Percentiles rank a stretch among this genome's conserved stretches.
phyloP scores from a whole-genome alignment of 2,797 vertebrate species.

The Triplophysa yarkandensis region DNA sequence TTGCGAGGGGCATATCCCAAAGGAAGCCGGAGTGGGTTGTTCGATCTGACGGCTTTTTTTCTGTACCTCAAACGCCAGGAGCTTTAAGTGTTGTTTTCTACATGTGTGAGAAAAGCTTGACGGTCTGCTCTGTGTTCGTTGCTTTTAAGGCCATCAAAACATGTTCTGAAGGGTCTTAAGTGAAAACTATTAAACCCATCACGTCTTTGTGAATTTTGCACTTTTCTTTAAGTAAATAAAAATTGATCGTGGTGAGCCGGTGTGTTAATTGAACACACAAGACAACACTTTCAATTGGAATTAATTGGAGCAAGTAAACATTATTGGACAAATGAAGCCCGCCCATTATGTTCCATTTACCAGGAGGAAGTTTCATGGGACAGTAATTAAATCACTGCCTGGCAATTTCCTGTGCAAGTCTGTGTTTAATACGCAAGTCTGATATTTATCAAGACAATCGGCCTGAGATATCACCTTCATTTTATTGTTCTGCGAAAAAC shows the following conservation, averaged over 20 bases:
- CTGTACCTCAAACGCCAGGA: slow-evolving; percentile 71
- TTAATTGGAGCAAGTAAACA: slow-evolving; percentile 74
- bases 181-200: not conserved
- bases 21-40: slow-evolving; percentile 65
- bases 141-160: slow-evolving; percentile 19
- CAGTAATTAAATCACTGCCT: slow-evolving; percentile 66
- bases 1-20: slow-evolving; percentile 67
- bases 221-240: slow-evolving; percentile 61
- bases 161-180: not conserved
- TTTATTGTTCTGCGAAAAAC: not conserved
- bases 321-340: slow-evolving; percentile 76
- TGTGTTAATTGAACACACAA: slow-evolving; percentile 50
- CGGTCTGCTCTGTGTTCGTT: slow-evolving; percentile 8
- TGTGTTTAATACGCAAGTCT: slow-evolving; percentile 57
- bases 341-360: slow-evolving; percentile 74
- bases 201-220: not conserved
- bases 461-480: not conserved
- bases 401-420: slow-evolving; percentile 59
- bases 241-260: slow-evolving; percentile 73
- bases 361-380: slow-evolving; percentile 65
- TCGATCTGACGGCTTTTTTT: slow-evolving; percentile 79
- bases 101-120: slow-evolving; percentile 44
- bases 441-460: slow-evolving; percentile 39
- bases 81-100: slow-evolving; percentile 64
- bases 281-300: slow-evolving; percentile 71